These are phyloP conservation scores for Tokudaia tokunoshimensis DNA, from an alignment of 2,797 vertebrate species.

Conservation along the genomic window DNA sequence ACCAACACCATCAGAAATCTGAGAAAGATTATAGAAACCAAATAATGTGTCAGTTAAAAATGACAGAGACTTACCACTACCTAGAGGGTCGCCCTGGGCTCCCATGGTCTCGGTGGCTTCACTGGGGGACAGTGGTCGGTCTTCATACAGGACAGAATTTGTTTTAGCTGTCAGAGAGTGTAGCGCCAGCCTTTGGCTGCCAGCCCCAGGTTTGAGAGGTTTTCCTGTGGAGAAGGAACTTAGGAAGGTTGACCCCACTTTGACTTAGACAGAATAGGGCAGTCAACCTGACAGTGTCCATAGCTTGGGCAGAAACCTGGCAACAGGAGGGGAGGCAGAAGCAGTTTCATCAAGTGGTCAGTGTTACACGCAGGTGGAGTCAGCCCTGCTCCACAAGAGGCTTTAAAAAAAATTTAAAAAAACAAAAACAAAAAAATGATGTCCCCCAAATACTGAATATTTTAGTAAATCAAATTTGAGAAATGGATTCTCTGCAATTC, in stretches of 20 bases:
- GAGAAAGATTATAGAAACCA: background rate
- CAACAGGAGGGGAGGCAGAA: background rate
- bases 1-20: background rate
- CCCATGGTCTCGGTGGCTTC: background rate
- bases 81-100: background rate
- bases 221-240: background rate
- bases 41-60: background rate
- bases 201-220: background rate
- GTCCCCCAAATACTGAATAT: background rate
- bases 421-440: background rate
- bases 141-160: background rate
- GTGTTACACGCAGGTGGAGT: background rate
- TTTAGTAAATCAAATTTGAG: background rate
- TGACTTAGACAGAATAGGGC: background rate
- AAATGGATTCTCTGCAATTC: background rate
- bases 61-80: background rate
- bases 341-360: background rate
- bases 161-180: background rate
- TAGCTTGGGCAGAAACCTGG: background rate
- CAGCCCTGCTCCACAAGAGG: background rate
- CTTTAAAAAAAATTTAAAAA: no score
- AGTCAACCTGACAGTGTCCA: background rate
- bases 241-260: background rate
- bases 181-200: background rate
- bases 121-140: background rate